phyloP scores from a whole-genome alignment of 2,797 vertebrate genomes.

The Pipistrellus pipistrellus region DNA sequence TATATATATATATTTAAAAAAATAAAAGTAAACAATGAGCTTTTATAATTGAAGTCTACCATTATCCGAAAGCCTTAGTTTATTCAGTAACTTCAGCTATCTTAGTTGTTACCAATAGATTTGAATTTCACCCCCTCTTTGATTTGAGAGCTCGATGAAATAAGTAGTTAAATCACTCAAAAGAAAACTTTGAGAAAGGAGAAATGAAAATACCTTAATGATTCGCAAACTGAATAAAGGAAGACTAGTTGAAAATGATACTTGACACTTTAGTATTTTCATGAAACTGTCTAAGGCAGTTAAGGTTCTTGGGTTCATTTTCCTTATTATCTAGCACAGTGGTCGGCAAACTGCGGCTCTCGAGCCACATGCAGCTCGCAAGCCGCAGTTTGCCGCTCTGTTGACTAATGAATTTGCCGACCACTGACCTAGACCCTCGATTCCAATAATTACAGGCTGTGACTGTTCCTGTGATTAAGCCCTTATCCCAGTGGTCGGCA shows the following conservation, averaged over 20 bases:
- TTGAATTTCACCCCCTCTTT: not conserved
- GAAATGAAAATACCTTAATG: not conserved
- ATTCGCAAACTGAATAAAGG: slow-evolving; percentile 32
- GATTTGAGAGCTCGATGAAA: not conserved
- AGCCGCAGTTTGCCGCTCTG: no score
- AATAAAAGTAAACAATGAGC: not conserved
- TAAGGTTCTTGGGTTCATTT: slow-evolving; percentile 16
- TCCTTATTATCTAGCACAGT: not conserved
- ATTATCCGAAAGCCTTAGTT: not conserved
- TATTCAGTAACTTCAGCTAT: slow-evolving; percentile 16
- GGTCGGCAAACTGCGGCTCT: no score
- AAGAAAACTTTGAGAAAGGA: slow-evolving; percentile 9
- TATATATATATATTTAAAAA: not conserved
- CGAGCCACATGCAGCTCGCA: no score
- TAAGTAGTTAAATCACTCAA: slow-evolving; percentile 40
- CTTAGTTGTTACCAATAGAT: slow-evolving; percentile 2
- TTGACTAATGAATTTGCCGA: no score
- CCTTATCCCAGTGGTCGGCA: no score
- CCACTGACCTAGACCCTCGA: no score
- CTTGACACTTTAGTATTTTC: not conserved
- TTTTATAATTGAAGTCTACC: not conserved
- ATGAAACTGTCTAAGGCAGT: not conserved
- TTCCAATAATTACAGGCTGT: no score
- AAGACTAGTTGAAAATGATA: not conserved
- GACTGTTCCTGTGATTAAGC: no score